Evolutionary conservation across 37 sponge, comb jelly and placozoan genomes (phyloP), one percentile per base, ranked within the genome.

Genomic region (Ephydatia muelleri): DNA sequence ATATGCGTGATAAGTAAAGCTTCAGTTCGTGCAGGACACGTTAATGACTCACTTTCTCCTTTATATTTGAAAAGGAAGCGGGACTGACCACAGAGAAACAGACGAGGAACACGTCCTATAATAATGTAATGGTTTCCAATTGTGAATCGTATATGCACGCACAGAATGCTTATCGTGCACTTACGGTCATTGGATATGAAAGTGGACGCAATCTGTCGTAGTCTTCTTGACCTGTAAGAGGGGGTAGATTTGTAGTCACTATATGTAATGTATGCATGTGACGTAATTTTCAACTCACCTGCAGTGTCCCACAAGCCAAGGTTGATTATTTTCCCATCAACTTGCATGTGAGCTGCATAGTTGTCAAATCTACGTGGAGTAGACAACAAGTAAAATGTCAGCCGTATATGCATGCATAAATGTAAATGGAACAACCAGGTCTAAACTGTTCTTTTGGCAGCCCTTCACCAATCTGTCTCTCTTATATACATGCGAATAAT

Each of bases 301-400:
- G 84, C 84, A 27, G 84, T 84, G 43, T 84, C 77, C 84, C 84
- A 84, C 27, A 84, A 65, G 65, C 67, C 67, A 39, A 84, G 79
- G 34, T 75, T 84, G 2, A 84, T 66, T 30, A 67, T 77, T 31
- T 75, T 75, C 2, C 84, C 84, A 21, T 76, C 48, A 0, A 84
- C 23, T 25, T 76, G 78, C 84, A 84, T 67, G 28, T 36, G 78
- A 37, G 64, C 84, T 0, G 84, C 49, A n/a, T 84, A 84, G 43
- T 75, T 84, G 39, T 84, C 84, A 76, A 84, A 84, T 43, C 82
- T 81, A n/a, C n/a, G n/a, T n/a, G n/a, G n/a, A n/a, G n/a, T n/a
- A n/a, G n/a, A n/a, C n/a, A n/a, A n/a, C n/a, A n/a, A n/a, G n/a
- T n/a, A n/a, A n/a, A n/a, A n/a, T n/a, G n/a, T n/a, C n/a, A n/a